phyloP scores from a whole-genome alignment of 2,113 vertebrate species.

The Vimba vimba region DNA sequence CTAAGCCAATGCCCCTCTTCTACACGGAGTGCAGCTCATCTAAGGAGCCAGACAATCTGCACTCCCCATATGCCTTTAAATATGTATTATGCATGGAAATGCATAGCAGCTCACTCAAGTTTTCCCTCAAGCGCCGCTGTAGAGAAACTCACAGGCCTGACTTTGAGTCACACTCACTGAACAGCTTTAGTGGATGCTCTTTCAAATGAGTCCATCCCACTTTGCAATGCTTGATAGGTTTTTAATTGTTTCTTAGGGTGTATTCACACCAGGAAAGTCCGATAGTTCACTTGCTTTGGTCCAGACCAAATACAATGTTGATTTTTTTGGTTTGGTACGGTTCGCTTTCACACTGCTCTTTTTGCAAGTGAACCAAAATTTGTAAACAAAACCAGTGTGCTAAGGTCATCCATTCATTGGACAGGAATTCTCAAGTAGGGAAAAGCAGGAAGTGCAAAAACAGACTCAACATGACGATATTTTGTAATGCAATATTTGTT shows the following conservation, averaged over 20 bases:
- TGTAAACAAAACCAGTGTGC: too few species aligned
- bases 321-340: too few species aligned
- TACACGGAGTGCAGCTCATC: not conserved
- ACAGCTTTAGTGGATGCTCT: not conserved
- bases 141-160: not conserved
- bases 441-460: too few species aligned
- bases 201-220: constrained; percentile 22
- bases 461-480: too few species aligned
- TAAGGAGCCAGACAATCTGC: constrained; percentile 4
- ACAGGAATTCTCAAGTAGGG: too few species aligned
- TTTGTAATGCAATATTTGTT: too few species aligned
- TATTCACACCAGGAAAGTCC: too few species aligned
- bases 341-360: too few species aligned
- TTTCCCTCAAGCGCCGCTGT: constrained; percentile 38
- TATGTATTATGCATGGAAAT: constrained; percentile 57
- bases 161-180: constrained; percentile 11
- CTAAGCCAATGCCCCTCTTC: not conserved
- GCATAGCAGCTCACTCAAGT: constrained; percentile 45
- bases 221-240: constrained; percentile 34
- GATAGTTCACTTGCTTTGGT: too few species aligned
- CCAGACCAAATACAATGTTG: too few species aligned
- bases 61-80: constrained; percentile 34
- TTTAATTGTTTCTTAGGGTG: constrained; percentile 40
- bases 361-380: too few species aligned
- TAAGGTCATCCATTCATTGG: too few species aligned